These are phyloP conservation scores for Campoplex nolae DNA, from an alignment of 2,888 invertebrate genomes.

Conservation along the genomic window DNA sequence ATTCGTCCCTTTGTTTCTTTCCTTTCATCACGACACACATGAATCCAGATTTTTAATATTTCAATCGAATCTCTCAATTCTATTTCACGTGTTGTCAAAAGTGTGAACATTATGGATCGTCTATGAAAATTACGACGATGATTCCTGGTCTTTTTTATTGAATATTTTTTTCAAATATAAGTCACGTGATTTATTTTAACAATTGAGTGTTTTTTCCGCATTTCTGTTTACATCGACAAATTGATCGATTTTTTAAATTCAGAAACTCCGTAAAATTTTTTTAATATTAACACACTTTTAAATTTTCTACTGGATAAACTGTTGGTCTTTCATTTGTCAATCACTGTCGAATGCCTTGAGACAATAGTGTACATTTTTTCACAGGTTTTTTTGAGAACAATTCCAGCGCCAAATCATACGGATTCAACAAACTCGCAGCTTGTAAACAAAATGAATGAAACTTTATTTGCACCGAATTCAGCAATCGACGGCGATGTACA, in stretches of 20 bases:
- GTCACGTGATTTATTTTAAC: neutral
- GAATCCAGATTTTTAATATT: neutral
- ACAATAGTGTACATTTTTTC: neutral
- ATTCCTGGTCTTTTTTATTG: neutral
- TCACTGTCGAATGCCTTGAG: too few species aligned
- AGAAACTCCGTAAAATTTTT: neutral
- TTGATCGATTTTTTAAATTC: too few species aligned
- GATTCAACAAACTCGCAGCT: neutral
- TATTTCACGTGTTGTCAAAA: neutral
- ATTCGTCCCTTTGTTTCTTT: slow-evolving; percentile 30
- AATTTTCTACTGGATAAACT: too few species aligned
- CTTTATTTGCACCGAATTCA: neutral
- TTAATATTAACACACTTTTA: neutral
- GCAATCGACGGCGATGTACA: neutral
- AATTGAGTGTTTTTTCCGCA: neutral
- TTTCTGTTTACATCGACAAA: neutral
- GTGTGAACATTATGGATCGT: neutral
- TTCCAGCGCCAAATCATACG: neutral
- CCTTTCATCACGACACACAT: neutral
- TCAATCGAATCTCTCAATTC: neutral
- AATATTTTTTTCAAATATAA: neutral
- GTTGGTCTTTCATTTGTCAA: too few species aligned
- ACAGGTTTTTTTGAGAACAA: neutral
- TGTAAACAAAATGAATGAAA: neutral
- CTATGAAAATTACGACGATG: neutral